These are phyloP conservation scores for Netelia virgata DNA, from an alignment of 2,888 invertebrate species.

Conservation along the genomic window DNA sequence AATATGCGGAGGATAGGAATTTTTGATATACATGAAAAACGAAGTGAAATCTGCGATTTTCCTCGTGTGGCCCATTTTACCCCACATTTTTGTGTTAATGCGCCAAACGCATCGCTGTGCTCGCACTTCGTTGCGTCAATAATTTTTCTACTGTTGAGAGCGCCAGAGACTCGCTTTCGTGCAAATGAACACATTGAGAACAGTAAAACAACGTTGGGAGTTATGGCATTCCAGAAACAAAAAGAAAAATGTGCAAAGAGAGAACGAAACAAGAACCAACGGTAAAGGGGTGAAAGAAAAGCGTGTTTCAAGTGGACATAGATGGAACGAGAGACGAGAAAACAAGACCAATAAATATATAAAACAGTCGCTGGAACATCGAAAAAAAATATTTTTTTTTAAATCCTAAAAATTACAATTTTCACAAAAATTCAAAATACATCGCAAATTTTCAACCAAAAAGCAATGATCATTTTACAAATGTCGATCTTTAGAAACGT, in stretches of 20 bases:
- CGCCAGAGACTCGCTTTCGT: constrained; percentile 58
- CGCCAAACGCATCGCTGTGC: constrained; percentile 35
- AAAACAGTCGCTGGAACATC: no score
- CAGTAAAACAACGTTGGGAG: constrained; percentile 19
- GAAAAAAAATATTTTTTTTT: constrained; percentile 1
- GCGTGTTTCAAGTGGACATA: constrained; percentile 10
- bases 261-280: constrained; percentile 6
- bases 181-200: constrained; percentile 27
- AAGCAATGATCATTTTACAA: constrained; percentile 50
- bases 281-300: background rate
- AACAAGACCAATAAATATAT: background rate
- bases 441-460: constrained; percentile 55
- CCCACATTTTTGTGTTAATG: constrained; percentile 1
- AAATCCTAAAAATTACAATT: constrained; percentile 24
- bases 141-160: constrained; percentile 77
- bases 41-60: background rate
- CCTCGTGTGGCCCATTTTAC: constrained; percentile 25
- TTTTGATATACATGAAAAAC: background rate
- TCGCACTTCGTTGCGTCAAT: constrained; percentile 74
- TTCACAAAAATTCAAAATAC: no score
- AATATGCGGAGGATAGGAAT: background rate
- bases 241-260: constrained; percentile 11
- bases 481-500: background rate
- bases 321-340: background rate
- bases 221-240: constrained; percentile 2